A percentile compares a stretch with the other conserved stretches of the same genome.
Evolutionary conservation across 2,797 vertebrate species (phyloP).

Genomic region (Hoplostethus atlanticus): DNA sequence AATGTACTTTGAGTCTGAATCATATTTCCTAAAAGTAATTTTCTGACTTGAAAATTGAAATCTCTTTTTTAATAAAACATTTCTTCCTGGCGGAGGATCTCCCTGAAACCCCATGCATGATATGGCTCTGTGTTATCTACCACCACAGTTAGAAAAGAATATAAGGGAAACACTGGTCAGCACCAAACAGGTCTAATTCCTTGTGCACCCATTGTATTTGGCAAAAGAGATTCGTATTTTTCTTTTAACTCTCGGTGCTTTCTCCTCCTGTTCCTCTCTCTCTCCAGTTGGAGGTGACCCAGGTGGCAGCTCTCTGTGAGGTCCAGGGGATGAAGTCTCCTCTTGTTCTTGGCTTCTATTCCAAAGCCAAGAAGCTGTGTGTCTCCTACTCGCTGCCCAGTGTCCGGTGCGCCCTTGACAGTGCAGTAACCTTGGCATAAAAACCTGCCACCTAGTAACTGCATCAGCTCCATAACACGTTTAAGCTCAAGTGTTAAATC

Average conservation of each 20-base stretch:
- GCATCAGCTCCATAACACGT: not conserved
- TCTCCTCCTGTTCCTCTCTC: conserved; percentile 6
- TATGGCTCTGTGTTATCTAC: no score
- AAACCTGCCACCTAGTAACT: not conserved
- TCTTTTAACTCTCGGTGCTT: not conserved
- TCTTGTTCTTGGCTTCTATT: conserved; percentile 85
- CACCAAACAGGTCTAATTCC: no score
- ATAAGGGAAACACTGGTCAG: no score
- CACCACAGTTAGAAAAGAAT: no score
- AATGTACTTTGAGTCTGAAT: no score
- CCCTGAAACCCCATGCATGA: no score
- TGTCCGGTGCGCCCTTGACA: conserved; percentile 57
- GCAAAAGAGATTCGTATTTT: not conserved
- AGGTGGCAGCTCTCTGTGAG: conserved; percentile 86
- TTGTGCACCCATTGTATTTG: not conserved
- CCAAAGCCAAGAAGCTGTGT: conserved; percentile 83
- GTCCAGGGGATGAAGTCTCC: conserved; percentile 88
- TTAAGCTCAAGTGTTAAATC: not conserved
- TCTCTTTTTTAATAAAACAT: no score
- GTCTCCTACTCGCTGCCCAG: conserved; percentile 83
- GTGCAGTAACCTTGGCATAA: not conserved
- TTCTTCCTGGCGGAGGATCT: no score
- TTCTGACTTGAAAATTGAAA: no score
- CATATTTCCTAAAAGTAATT: no score
- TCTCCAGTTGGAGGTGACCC: conserved; percentile 85